Percentiles rank a stretch among this genome's conserved stretches.
phyloP scores from a whole-genome alignment of 2,797 vertebrate genomes.

The Onychomys leucogaster region DNA sequence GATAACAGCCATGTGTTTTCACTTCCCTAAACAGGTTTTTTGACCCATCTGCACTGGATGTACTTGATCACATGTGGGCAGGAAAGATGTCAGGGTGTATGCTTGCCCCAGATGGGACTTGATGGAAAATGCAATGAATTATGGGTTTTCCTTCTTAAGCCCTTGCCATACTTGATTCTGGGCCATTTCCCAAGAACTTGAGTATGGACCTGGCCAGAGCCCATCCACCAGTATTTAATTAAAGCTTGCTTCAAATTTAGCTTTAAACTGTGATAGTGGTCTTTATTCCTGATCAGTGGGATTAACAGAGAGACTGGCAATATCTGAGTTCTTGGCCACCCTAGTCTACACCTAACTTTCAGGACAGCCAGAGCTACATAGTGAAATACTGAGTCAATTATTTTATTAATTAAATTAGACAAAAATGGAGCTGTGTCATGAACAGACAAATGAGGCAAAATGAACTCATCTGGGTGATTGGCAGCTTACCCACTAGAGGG shows the following conservation, averaged over 20 bases:
- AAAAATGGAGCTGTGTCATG: background rate
- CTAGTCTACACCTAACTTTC: background rate
- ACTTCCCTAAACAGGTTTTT: background rate
- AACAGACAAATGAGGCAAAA: background rate
- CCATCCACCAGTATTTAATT: background rate
- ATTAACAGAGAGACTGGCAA: background rate
- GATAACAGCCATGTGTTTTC: background rate
- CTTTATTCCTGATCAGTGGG: background rate
- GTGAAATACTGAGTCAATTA: background rate
- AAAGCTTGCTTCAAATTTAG: background rate
- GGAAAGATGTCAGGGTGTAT: background rate
- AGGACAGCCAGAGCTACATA: background rate
- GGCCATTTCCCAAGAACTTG: background rate
- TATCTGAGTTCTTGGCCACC: background rate
- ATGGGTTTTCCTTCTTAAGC: background rate
- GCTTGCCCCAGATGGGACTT: background rate
- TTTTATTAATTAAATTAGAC: background rate
- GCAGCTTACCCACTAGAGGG: background rate
- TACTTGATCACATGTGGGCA: background rate
- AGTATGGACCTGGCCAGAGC: background rate
- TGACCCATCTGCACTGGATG: background rate
- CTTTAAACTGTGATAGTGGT: background rate
- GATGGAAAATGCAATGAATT: background rate
- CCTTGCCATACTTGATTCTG: background rate
- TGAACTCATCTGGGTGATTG: background rate